Percentiles rank a stretch among this genome's conserved stretches.
Conservation (phyloP, 2,888 invertebrate species). For the Beris chalybata region DNA sequence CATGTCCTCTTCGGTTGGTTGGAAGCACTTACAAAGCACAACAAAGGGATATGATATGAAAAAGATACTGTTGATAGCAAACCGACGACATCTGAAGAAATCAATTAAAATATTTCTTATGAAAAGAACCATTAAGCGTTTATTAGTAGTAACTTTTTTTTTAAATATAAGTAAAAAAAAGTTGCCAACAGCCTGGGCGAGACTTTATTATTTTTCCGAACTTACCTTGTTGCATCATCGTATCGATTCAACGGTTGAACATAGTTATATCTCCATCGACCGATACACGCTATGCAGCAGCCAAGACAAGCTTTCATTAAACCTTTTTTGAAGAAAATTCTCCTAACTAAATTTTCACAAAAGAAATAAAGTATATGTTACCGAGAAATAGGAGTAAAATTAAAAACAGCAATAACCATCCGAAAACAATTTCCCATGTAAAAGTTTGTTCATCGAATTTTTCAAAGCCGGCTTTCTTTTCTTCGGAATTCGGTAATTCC, state of each 20-base stretch:
- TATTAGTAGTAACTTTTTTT: neutral
- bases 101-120: neutral
- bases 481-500: slow-evolving; percentile 40
- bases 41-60: slow-evolving; percentile 45
- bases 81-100: slow-evolving; percentile 40
- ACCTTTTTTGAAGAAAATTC: slow-evolving; percentile 40
- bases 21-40: slow-evolving; percentile 47
- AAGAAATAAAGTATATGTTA: neutral
- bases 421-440: slow-evolving; percentile 15
- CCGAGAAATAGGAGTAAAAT: slow-evolving; percentile 28
- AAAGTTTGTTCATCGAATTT: slow-evolving; percentile 35
- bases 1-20: slow-evolving; percentile 44
- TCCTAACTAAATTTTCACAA: neutral
- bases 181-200: too few relatives aligned
- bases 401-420: slow-evolving; percentile 14
- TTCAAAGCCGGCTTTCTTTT: slow-evolving; percentile 45
- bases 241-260: slow-evolving; percentile 45
- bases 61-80: slow-evolving; percentile 46
- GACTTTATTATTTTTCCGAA: neutral
- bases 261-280: slow-evolving; percentile 44
- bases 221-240: slow-evolving; percentile 42
- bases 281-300: slow-evolving; percentile 39
- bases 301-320: slow-evolving; percentile 47
- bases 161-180: neutral
- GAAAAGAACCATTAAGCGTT: too few relatives aligned